Conservation (phyloP, 1,140 invertebrate genomes). For the Bombyx mandarina region DNA sequence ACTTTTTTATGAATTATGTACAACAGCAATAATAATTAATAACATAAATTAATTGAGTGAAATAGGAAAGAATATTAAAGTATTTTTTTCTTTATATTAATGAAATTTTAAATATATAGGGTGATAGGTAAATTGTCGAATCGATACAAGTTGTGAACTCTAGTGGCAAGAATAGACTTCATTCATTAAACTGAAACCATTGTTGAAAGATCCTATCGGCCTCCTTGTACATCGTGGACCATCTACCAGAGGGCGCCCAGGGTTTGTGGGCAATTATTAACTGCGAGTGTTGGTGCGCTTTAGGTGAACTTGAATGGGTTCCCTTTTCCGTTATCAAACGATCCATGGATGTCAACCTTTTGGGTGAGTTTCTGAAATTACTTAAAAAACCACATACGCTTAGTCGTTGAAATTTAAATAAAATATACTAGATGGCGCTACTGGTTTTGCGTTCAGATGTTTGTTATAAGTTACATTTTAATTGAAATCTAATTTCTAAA, state of each 20-base stretch:
- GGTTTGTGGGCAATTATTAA: constrained; percentile 92
- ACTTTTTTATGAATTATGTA: no score
- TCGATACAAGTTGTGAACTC: constrained; percentile 6
- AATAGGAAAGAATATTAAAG: no score
- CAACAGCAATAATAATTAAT: no score
- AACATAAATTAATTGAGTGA: no score
- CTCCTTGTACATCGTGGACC: constrained; percentile 81
- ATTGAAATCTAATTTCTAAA: no score
- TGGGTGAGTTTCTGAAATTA: constrained; percentile 63
- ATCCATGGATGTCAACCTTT: constrained; percentile 83
- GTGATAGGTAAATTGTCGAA: neutral
- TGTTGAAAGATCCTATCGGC: constrained; percentile 76
- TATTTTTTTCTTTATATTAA: no score
- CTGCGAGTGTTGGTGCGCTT: constrained; percentile 88
- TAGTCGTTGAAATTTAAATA: neutral
- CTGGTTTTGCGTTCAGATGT: no score
- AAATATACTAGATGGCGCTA: constrained; percentile 15
- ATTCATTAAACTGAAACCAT: constrained; percentile 3
- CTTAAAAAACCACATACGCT: no score
- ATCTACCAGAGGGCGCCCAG: constrained; percentile 81
- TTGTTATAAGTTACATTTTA: no score
- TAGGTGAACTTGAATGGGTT: constrained; percentile 92
- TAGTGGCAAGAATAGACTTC: constrained; percentile 8
- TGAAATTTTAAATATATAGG: no score
- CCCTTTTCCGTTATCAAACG: constrained; percentile 80